Evolutionary conservation across 2,797 vertebrate genomes (phyloP).

Genomic region (Rhincodon typus): DNA sequence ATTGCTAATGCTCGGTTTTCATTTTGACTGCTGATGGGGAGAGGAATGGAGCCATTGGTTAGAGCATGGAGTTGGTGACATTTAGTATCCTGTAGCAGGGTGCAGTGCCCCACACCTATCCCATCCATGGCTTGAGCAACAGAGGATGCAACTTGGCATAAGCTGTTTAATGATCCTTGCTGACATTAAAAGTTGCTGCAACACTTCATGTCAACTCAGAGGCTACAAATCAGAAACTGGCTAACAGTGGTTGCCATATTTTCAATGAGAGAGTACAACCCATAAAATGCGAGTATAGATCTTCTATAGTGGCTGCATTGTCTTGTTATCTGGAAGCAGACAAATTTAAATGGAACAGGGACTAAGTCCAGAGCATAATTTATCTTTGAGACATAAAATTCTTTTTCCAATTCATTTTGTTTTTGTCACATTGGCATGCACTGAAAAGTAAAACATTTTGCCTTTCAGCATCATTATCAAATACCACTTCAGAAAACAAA

Average conservation of each 20-base stretch:
- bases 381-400: background rate
- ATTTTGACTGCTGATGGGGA: no score
- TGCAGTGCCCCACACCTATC: no score
- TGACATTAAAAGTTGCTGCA: background rate
- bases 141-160: background rate
- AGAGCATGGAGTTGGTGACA: no score
- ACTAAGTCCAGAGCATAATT: background rate
- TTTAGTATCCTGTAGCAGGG: background rate
- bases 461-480: background rate
- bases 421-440: background rate
- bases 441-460: background rate
- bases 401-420: background rate
- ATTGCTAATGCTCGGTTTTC: no score
- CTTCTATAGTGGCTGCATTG: background rate
- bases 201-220: background rate
- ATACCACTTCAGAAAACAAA: no score
- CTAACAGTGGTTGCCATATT: background rate
- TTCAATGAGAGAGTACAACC: background rate
- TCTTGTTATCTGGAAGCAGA: background rate
- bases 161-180: background rate
- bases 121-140: no score
- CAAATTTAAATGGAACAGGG: background rate
- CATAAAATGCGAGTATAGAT: background rate
- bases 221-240: background rate
- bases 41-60: no score